Percentiles rank a stretch among this genome's conserved stretches.
Evolutionary conservation across 2,888 invertebrate genomes (phyloP).

Genomic region (Theodoxus fluviatilis): DNA sequence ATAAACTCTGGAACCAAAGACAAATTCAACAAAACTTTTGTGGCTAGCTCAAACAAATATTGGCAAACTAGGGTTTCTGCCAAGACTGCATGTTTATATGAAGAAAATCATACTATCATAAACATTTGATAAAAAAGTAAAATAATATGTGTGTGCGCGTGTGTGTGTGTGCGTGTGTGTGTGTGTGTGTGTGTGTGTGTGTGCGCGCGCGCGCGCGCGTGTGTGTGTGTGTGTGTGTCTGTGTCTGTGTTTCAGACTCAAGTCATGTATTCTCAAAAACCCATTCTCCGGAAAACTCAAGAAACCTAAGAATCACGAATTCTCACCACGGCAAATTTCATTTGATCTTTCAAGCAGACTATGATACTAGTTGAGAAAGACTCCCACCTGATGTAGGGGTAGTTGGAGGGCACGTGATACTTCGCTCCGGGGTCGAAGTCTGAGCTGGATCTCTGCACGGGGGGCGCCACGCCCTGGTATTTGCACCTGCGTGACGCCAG

Average conservation of each 20-base stretch:
- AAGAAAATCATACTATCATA: neutral
- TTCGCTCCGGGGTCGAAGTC: slow-evolving; percentile 31
- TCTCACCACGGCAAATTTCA: no score
- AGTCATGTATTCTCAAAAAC: no score
- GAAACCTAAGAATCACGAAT: no score
- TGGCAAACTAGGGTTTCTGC: no score
- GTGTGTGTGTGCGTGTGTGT: neutral
- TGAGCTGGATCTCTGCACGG: slow-evolving; percentile 22
- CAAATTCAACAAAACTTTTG: no score
- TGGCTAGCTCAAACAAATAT: no score
- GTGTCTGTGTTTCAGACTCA: no score
- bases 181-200: neutral
- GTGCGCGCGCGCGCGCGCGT: no score
- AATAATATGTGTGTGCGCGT: neutral
- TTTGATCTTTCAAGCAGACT: no score
- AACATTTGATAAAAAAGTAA: neutral
- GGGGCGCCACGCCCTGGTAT: slow-evolving; percentile 31
- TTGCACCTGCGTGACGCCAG: slow-evolving; percentile 26
- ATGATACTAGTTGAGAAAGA: neutral
- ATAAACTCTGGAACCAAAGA: no score
- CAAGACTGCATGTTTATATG: neutral
- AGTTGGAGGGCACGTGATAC: slow-evolving; percentile 23
- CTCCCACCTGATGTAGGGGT: slow-evolving; percentile 24
- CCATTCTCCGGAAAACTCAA: no score
- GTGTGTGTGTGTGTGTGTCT: no score